Evolutionary conservation across 2,888 invertebrate genomes (phyloP).

Genomic region (Lepidochitona cinerea): DNA sequence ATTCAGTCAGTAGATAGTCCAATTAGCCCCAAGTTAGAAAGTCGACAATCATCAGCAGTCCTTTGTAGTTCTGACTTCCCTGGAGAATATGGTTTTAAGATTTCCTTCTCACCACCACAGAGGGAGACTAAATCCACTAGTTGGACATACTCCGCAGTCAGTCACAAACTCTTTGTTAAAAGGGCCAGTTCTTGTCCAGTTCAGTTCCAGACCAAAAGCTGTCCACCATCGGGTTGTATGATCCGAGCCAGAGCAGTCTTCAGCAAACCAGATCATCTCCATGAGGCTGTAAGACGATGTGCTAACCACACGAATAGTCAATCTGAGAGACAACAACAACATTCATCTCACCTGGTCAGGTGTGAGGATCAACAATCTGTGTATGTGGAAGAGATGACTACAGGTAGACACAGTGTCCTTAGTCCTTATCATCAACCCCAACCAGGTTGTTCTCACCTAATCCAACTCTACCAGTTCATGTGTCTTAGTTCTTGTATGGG

Average conservation of each 20-base stretch:
- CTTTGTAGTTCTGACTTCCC: neutral
- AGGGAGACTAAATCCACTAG: neutral
- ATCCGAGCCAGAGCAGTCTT: conserved; percentile 79
- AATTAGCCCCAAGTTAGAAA: neutral
- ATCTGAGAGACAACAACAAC: conserved; percentile 18
- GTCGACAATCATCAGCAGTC: neutral
- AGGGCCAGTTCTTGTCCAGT: conserved; percentile 1
- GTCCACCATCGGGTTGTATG: conserved; percentile 59
- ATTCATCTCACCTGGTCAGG: neutral
- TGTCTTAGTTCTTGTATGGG: neutral
- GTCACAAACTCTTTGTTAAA: neutral
- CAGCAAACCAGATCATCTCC: conserved; percentile 76
- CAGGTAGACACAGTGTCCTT: neutral
- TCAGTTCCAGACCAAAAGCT: neutral
- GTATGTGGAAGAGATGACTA: neutral
- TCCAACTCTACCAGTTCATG: neutral
- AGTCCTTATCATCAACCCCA: neutral
- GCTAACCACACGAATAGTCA: conserved; percentile 74
- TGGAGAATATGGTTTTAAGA: neutral
- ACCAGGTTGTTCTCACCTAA: neutral
- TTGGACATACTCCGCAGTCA: neutral
- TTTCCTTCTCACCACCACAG: neutral
- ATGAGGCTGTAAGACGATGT: conserved; percentile 79
- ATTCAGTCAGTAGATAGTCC: neutral
- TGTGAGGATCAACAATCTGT: neutral